Conservation (phyloP, 2,888 invertebrate genomes). For the Nemurella pictetii region DNA sequence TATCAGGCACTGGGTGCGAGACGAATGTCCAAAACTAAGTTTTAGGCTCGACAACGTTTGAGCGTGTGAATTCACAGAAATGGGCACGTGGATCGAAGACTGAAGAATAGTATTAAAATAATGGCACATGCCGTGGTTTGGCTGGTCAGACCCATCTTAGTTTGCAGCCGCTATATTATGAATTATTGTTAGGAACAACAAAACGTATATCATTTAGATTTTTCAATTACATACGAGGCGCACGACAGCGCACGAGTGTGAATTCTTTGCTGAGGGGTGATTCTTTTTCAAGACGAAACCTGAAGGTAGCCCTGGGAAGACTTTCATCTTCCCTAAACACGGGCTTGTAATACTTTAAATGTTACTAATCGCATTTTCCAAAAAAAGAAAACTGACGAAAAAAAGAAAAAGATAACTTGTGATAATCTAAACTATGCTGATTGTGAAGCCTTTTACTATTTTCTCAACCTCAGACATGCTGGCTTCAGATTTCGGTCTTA, state of each 20-base stretch:
- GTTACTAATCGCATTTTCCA: neutral
- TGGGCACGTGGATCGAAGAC: neutral
- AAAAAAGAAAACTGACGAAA: neutral
- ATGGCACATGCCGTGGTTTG: neutral
- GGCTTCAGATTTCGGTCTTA: slow-evolving; percentile 13
- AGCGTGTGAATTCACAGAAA: neutral
- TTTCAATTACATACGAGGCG: neutral
- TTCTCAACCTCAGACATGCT: neutral
- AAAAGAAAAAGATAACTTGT: neutral
- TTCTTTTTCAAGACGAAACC: neutral
- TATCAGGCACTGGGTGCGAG: neutral
- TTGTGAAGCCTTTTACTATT: slow-evolving; percentile 5
- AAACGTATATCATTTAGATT: neutral
- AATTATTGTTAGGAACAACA: neutral
- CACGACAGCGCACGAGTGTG: neutral
- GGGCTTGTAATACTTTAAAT: neutral
- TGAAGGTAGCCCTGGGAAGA: neutral
- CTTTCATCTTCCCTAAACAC: neutral
- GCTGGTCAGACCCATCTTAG: neutral
- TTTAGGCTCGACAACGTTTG: neutral
- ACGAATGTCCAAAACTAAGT: neutral
- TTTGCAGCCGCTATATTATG: neutral
- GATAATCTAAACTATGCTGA: neutral
- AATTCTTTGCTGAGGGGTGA: neutral
- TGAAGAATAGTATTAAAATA: neutral